Evolutionary conservation across 2,797 vertebrate species (phyloP).

Genomic region (Steatocranus sp.): DNA sequence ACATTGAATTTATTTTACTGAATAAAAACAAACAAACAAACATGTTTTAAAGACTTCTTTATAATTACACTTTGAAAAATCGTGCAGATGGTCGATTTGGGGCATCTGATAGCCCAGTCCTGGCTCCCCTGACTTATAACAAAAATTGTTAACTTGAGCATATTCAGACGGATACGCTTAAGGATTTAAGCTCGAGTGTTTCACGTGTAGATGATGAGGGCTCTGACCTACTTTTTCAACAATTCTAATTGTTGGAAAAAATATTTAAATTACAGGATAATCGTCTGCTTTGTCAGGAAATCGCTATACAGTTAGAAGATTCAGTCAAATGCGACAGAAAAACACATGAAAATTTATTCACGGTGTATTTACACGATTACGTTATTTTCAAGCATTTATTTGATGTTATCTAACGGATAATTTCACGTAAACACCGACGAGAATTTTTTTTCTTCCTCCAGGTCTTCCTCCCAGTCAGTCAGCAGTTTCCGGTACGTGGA

Average conservation of each 20-base stretch:
- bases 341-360: neutral
- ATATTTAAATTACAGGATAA: neutral
- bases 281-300: neutral
- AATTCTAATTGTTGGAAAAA: neutral
- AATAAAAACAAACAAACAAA: neutral
- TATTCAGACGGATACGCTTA: neutral
- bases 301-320: neutral
- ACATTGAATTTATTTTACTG: neutral
- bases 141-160: neutral
- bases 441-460: slow-evolving; percentile 50
- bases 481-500: slow-evolving; percentile 62
- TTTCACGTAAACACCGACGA: neutral
- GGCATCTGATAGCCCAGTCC: neutral
- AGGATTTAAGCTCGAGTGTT: neutral
- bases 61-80: neutral
- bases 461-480: slow-evolving; percentile 5
- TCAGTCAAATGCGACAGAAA: neutral
- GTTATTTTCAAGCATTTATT: neutral
- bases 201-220: neutral
- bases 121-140: neutral
- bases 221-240: neutral
- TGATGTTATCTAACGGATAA: neutral
- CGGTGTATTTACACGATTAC: neutral
- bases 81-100: neutral
- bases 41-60: neutral